Evolutionary conservation across 2,113 vertebrate species (phyloP).

Genomic region (Meriones unguiculatus): DNA sequence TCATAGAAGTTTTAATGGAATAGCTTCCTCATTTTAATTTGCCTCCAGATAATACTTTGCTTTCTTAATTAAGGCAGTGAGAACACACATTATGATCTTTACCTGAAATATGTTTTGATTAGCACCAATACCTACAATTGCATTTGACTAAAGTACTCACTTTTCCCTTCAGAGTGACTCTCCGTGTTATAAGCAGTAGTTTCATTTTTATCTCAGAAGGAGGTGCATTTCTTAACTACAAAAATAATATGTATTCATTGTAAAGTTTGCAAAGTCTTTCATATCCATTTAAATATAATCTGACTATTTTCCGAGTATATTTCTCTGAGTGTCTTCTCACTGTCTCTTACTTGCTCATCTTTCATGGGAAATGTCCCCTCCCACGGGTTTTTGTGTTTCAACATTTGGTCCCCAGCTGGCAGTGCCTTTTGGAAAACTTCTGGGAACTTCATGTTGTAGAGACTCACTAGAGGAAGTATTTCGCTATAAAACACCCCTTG

Average conservation of each 20-base stretch:
- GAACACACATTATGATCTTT: conserved; percentile 70
- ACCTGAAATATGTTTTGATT: conserved; percentile 75
- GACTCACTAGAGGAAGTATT: neutral
- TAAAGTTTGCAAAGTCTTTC: neutral
- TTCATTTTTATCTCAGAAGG: conserved; percentile 60
- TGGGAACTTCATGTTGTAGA: neutral
- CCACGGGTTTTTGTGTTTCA: no score
- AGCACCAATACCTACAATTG: conserved; percentile 33
- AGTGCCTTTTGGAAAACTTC: neutral
- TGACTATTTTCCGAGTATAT: neutral
- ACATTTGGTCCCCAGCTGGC: neutral
- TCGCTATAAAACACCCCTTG: neutral
- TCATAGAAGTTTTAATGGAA: conserved; percentile 66
- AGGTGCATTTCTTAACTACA: conserved; percentile 62
- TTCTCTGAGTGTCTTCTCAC: neutral
- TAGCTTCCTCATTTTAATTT: conserved; percentile 75
- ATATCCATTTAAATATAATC: neutral
- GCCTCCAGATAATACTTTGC: conserved; percentile 71
- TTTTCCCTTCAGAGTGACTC: neutral
- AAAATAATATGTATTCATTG: conserved; percentile 62
- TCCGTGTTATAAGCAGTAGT: conserved; percentile 32
- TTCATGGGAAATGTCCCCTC: neutral
- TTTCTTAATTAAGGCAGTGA: conserved; percentile 76
- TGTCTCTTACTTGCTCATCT: neutral
- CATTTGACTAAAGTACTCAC: neutral